Evolutionary conservation across 2,888 invertebrate genomes (phyloP), one percentile per base, ranked within the genome.

Genomic region (Drosophila demipolita): DNA sequence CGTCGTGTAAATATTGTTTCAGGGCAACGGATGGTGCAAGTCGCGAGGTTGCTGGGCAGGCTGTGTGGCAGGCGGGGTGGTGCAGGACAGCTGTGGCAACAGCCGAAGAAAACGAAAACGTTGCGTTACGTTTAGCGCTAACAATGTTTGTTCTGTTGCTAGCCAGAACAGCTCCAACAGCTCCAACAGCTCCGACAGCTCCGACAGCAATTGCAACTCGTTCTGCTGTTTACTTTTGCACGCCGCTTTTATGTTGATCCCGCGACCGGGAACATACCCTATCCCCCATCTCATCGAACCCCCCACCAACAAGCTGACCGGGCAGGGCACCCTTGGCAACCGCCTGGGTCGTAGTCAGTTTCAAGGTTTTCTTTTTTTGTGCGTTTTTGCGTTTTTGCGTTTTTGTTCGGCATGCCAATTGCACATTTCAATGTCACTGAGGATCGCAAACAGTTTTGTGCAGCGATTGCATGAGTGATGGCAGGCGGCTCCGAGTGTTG

Each of bases 1-100:
- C 91, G 91, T 91, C 87, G 91, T 91, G 91, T 91, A 78, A 78
- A 78, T 78, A 78, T 78, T 78, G 89, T 89, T 84, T 89, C 86
- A 90, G 84, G 54, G 57, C 52, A 58, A 58, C 49, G 59, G 58
- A 9, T 23, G 66, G 78, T 73, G 77, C 54, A 71, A 69, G 23
- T 8, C 4, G 38, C 8, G 12, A 36, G 8, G 15, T 32, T 32
- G 36, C n/a, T 7, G 20, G 17, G 29, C 12, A 1, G 12, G 3
- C 12, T 35, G 17, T 0, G 36, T 2, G 23, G 8, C 9, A 1
- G 40, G 5, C 40, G 17, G 29, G 20, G n/a, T 29, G 17, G 17
- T n/a, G 23, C 26, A 26, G 52, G 23, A 54, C 33, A 49, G 60
- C 29, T 52, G 76, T 63, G 23, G 58, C 33, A 57, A 36, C 53